These are phyloP conservation scores for Strigamia maritima DNA, from an alignment of 2,888 invertebrate genomes.

Conservation along the genomic window DNA sequence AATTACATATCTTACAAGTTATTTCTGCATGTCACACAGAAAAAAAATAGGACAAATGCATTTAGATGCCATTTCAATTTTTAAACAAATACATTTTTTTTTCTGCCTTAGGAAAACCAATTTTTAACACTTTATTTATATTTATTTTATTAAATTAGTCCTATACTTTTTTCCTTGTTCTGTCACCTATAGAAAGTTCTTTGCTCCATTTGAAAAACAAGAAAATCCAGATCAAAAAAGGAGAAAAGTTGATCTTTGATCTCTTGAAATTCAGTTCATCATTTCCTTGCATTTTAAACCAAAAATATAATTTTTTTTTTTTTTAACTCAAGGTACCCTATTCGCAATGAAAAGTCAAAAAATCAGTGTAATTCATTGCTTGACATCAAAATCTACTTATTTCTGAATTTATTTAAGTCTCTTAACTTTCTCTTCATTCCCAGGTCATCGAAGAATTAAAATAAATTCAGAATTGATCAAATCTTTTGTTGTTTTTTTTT, in stretches of 20 bases:
- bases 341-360: neutral
- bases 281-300: neutral
- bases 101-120: neutral
- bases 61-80: too few species aligned
- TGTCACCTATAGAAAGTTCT: neutral
- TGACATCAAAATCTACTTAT: conserved; percentile 15
- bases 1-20: too few species aligned
- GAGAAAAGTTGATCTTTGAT: neutral
- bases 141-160: neutral
- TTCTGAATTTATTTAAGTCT: neutral
- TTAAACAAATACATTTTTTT: too few species aligned
- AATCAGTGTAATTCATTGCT: neutral
- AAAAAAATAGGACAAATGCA: too few species aligned
- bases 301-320: neutral
- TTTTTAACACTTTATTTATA: neutral
- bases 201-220: conserved; percentile 8
- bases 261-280: neutral
- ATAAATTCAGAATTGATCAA: neutral
- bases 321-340: neutral
- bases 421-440: neutral
- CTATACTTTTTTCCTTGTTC: neutral
- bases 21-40: too few species aligned
- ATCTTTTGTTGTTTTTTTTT: neutral
- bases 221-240: neutral
- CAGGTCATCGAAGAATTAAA: neutral